A percentile compares a stretch with the other conserved stretches of the same genome.
phyloP scores from a whole-genome alignment of 53 echinoderm and acorn worm species.

The Stichopus horrens region DNA sequence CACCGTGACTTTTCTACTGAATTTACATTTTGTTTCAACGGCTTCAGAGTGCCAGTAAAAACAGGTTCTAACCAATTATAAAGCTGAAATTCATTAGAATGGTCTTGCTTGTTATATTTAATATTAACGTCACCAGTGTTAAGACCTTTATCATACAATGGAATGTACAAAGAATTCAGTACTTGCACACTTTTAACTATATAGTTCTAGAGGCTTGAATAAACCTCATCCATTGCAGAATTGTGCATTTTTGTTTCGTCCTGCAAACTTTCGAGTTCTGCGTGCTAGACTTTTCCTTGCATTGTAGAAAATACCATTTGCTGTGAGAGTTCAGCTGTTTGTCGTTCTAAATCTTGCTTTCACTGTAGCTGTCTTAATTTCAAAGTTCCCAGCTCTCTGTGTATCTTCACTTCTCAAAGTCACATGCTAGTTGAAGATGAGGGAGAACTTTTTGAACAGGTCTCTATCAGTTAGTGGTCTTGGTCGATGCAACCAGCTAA shows the following conservation, averaged over 20 bases:
- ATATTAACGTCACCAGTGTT: background rate
- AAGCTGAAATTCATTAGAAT: too few species aligned
- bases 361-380: conserved; percentile 40
- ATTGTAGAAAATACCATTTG: conserved; percentile 7
- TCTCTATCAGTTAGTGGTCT: background rate
- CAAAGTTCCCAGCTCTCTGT: conserved; percentile 35
- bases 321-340: conserved; percentile 28
- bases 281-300: conserved; percentile 13
- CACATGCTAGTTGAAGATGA: conserved; percentile 22
- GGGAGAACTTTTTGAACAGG: background rate
- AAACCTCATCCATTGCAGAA: background rate
- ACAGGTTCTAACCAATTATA: too few species aligned
- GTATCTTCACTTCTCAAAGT: conserved; percentile 44
- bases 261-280: conserved; percentile 32
- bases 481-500: background rate
- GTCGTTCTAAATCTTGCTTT: conserved; percentile 28
- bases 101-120: too few species aligned
- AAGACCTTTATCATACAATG: background rate
- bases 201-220: background rate
- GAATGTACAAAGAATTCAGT: background rate
- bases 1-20: background rate
- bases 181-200: background rate
- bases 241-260: background rate
- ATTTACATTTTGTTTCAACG: too few species aligned
- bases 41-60: too few species aligned